phyloP scores from a whole-genome alignment of 2,888 invertebrate genomes.

The Dascillus cervinus region DNA sequence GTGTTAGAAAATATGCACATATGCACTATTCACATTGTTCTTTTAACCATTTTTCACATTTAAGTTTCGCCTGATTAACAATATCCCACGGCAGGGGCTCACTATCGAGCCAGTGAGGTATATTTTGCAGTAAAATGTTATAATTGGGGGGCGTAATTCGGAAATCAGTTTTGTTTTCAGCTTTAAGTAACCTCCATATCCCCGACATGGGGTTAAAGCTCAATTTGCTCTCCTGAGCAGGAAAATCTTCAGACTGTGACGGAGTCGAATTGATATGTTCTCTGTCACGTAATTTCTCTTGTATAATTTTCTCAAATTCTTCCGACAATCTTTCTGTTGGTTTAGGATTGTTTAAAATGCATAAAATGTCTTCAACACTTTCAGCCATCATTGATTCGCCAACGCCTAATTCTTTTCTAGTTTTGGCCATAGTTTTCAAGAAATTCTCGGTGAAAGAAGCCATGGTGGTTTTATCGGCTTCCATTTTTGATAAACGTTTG shows the following conservation, averaged over 20 bases:
- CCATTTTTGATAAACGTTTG: conserved; percentile 24
- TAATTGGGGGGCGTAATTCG: conserved; percentile 24
- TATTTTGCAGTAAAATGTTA: conserved; percentile 20
- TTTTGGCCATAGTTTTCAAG: conserved; percentile 24
- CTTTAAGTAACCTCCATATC: conserved; percentile 28
- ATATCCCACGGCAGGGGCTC: conserved; percentile 25
- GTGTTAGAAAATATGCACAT: no score
- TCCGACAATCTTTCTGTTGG: conserved; percentile 8
- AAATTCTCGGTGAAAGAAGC: conserved; percentile 29
- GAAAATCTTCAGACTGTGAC: conserved; percentile 3
- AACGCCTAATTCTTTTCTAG: conserved; percentile 24
- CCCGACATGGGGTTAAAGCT: conserved; percentile 22
- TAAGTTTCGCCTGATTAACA: conserved; percentile 26
- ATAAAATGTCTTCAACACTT: conserved; percentile 11
- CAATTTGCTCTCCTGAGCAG: conserved; percentile 2
- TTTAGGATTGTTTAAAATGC: conserved; percentile 8
- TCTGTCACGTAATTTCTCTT: conserved; percentile 9
- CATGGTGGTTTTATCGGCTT: conserved; percentile 27
- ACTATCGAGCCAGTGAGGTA: conserved; percentile 26
- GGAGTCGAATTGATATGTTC: conserved; percentile 6
- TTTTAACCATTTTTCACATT: conserved; percentile 32
- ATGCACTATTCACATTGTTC: conserved; percentile 14
- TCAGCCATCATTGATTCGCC: conserved; percentile 14
- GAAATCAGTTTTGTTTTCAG: conserved; percentile 18
- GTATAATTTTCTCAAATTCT: conserved; percentile 6